Evolutionary conservation across 2,113 vertebrate species (phyloP), one percentile per base, ranked within the genome.

Genomic region (Malurus melanocephalus): DNA sequence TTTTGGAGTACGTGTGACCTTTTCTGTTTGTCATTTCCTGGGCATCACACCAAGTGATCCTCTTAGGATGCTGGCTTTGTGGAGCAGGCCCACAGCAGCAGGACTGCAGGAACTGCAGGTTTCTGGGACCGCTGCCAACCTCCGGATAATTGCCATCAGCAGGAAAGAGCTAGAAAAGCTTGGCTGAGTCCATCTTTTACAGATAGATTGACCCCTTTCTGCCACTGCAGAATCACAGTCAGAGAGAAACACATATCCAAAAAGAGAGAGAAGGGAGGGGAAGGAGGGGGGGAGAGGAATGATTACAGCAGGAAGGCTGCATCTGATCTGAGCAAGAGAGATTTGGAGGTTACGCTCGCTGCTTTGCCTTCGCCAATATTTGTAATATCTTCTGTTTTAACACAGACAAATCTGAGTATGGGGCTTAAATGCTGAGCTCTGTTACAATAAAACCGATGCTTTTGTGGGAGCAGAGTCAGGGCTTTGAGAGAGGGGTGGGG

Each of bases 21-120:
- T 98, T 98, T 97, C 96, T 97, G 97, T 97, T 97, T 98, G 98
- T 98, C 98, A 97, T 97, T 97, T 98, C 97, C 98, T 96, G 97
- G 98, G 97, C 98, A 97, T 38, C 48, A 97, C 96, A 98, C 97
- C 98, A 98, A 98, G 94, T 86, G 76, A 94, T 97, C 97, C 97
- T 97, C 97, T 93, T 90, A 96, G 95, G 97, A 97, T 94, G 90
- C 85, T 97, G 96, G 96, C 84, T 74, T 97, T 95, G 96, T 94
- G 93, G 96, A 97, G 92, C 95, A 83, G 96, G 90, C 92, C 95
- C 94, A 61, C 93, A 97, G 97, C 96, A 62, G 35, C 74, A 59
- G 95, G 96, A 96, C 76, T 89, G 95, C 93, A 88, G 92, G 81
- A 92, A 88, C 86, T 80, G 96, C 97, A 97, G 97, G 95, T 96